A percentile compares a stretch with the other conserved stretches of the same genome.
phyloP scores from a whole-genome alignment of 2,797 vertebrate genomes.

The Poecilia wingei region DNA sequence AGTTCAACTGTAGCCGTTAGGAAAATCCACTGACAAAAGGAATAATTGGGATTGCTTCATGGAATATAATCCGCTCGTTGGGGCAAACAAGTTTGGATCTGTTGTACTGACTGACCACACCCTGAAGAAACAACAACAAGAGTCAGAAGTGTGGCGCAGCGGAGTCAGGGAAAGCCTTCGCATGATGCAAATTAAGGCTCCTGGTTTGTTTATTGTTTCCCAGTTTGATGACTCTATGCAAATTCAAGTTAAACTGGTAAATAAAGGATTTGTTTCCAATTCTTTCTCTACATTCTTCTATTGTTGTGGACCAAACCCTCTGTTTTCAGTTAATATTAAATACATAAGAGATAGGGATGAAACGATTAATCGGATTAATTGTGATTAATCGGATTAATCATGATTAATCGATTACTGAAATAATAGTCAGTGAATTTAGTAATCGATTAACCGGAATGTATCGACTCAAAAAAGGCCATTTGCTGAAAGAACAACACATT shows the following conservation, averaged over 20 bases:
- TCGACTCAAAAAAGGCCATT: no score
- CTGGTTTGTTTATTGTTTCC: constrained; percentile 15
- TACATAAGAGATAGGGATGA: no score
- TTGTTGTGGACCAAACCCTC: constrained; percentile 17
- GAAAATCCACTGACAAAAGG: background rate
- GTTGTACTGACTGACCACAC: constrained; percentile 5
- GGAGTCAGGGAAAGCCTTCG: background rate
- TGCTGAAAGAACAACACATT: no score
- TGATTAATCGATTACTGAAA: no score
- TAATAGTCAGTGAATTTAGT: no score
- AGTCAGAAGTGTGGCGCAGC: background rate
- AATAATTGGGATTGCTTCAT: constrained; percentile 1
- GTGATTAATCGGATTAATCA: no score
- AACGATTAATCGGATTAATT: no score
- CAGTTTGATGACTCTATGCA: constrained; percentile 30
- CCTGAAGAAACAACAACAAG: background rate
- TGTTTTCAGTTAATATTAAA: constrained; percentile 40
- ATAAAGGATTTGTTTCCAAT: constrained; percentile 4
- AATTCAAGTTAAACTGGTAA: constrained; percentile 23
- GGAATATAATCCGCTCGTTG: background rate
- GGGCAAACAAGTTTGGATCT: constrained; percentile 1
- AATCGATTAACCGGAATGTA: no score
- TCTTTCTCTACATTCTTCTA: background rate
- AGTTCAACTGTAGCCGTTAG: constrained; percentile 18
- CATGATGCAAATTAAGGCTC: constrained; percentile 45